Base-by-base conservation (phyloP, 2,888 invertebrate genomes). In the Heliconius hortense region DNA sequence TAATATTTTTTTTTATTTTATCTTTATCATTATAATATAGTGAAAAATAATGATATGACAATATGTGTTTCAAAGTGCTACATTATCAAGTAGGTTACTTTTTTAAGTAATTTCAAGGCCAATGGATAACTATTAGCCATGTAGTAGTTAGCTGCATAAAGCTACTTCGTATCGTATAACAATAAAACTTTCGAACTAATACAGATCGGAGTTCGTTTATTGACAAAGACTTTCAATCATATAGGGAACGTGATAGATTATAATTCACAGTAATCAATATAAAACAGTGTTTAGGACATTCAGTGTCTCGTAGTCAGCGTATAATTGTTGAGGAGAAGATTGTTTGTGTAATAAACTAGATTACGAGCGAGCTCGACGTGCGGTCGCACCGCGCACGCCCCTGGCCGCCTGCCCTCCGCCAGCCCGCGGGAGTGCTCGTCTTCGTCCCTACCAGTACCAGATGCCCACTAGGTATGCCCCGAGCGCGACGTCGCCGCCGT, bases 401-500 rank as follows among this genome's bases (percentile, higher is more conserved):
- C 87, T 84, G 88, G 85, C 88, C 86, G 88, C 87, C 88, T 87
- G 89, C 84, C 84, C 86, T 82, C 84, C 86, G 85, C 85, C 82
- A 85, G 86, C 78, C 77, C 87, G 91, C 92, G 91, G 90, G 91
- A 90, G 89, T 90, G 90, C 90, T 90, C 93, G 93, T 92, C 93
- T 93, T 90, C 89, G 82, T 81, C 81, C 81, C 82, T 84, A 84
- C 84, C 88, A 89, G 87, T 84, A 84, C 84, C 88, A 89, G 87
- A 89, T 88, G 87, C 87, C 85, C 86, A 86, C 85, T 84, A 88
- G 79, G 80, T 82, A 84, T 90, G 89, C 87, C 82, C 86, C 81
- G 78, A 82, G 79, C 78, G 82, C 80, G 85, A 89, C 89, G 90
- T 89, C 86, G 84, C 82, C 76, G 78, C 79, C 73, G 81, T 78